These are phyloP conservation scores for Antrozous pallidus DNA, from an alignment of 2,797 vertebrate genomes.

Conservation along the genomic window DNA sequence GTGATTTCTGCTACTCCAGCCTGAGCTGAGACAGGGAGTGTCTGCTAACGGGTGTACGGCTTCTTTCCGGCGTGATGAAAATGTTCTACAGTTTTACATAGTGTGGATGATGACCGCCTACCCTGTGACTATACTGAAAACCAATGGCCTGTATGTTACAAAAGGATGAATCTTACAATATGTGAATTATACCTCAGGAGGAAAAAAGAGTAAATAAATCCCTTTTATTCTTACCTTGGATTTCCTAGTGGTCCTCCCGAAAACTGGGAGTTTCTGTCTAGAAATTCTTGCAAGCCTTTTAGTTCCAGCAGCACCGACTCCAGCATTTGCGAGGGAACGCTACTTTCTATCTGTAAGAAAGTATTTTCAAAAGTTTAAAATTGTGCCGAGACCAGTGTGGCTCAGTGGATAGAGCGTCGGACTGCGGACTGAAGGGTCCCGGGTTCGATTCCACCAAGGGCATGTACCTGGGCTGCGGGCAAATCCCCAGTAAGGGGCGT, in stretches of 20 bases:
- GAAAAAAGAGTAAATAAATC: neutral
- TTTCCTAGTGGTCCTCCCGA: slow-evolving; percentile 90
- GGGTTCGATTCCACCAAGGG: too few species aligned
- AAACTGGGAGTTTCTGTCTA: slow-evolving; percentile 97
- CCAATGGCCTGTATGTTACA: neutral
- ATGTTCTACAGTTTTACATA: neutral
- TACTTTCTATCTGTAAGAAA: slow-evolving; percentile 90
- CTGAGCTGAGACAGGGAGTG: neutral
- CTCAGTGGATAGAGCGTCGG: too few species aligned
- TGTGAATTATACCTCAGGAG: neutral
- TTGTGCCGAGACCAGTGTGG: too few species aligned
- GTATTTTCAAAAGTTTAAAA: slow-evolving; percentile 16
- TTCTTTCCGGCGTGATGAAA: neutral
- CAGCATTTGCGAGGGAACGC: slow-evolving; percentile 86
- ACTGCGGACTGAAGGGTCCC: too few species aligned
- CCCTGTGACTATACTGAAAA: neutral
- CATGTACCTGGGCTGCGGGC: too few species aligned
- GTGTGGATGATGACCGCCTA: neutral
- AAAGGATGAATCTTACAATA: neutral
- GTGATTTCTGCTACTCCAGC: neutral
- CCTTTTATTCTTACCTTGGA: slow-evolving; percentile 85
- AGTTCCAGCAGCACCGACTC: slow-evolving; percentile 91
- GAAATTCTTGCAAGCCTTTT: slow-evolving; percentile 92
- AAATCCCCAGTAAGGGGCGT: too few species aligned
- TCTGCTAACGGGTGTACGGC: neutral